Base-by-base conservation (phyloP, 2,113 vertebrate genomes). In the Excalfactoria chinensis region DNA sequence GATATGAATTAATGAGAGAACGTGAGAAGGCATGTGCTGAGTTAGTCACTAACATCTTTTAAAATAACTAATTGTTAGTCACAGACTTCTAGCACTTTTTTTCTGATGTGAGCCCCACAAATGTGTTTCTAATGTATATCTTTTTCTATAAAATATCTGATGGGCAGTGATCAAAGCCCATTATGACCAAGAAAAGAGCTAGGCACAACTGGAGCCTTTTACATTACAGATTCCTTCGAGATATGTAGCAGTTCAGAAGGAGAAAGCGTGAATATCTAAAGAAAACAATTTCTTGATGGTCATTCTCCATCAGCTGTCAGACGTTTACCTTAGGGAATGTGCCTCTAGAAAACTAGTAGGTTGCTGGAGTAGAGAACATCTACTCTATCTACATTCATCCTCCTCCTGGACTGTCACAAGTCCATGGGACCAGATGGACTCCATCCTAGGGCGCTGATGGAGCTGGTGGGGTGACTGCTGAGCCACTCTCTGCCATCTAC, bases 11-110 rank as follows among this genome's bases (percentile, higher is more conserved):
- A 93, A 93, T 89, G 90, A 91, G 71, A 73, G 72, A 90, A 73
- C 83, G 83, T 96, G 88, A 80, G 84, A 90, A 94, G 86, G 41
- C 55, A 67, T 93, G 56, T 93, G 83, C 76, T 67, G 72, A 88
- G 34, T 96, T 93, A 90, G 83, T 90, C 88, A 90, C 62, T 93
- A 84, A 37, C 56, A 64, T 84, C 72, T 88, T 95, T 86, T 90
- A 88, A 92, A 93, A 79, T 69, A 96, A 70, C 83, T 68, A n/a
- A 89, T 84, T 71, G 44, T 89, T 90, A 74, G 59, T 70, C 60
- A 34, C 30, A 73, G 64, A 11, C 41, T 84, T 19, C 44, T 10
- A 79, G 9, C 41, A 66, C 15, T 62, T 92, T 92, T 92, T 88
- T 68, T 71, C 35, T 44, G 82, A 25, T 0, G 9, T 37, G 41